Evolutionary conservation across 2,888 invertebrate genomes (phyloP).

Genomic region (Eristalinus sepulchralis): DNA sequence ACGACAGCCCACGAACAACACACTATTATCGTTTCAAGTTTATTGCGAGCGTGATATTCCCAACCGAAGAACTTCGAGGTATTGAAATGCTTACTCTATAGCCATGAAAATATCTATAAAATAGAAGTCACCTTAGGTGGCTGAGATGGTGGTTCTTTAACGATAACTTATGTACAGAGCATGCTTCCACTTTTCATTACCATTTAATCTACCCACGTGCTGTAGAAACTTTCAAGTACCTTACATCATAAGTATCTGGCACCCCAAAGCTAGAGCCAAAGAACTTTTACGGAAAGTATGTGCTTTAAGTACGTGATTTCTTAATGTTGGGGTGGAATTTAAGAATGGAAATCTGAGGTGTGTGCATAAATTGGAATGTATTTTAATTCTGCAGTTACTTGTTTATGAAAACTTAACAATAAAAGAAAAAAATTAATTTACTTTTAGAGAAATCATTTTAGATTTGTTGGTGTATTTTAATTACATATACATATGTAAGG

Average conservation of each 20-base stretch:
- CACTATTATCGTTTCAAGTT: background rate
- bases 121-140: background rate
- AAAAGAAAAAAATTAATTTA: too few relatives aligned
- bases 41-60: background rate
- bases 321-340: background rate
- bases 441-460: too few relatives aligned
- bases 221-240: background rate
- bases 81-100: background rate
- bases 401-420: too few relatives aligned
- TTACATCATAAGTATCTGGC: background rate
- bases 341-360: background rate
- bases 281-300: background rate
- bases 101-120: background rate
- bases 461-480: too few relatives aligned
- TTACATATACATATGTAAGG: too few relatives aligned
- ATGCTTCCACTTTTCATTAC: background rate
- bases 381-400: too few relatives aligned
- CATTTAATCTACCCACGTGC: background rate
- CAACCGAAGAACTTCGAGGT: background rate
- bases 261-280: background rate
- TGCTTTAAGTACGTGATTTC: background rate
- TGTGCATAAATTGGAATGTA: background rate
- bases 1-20: background rate
- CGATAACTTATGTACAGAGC: background rate
- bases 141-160: background rate